Evolutionary conservation across 2,113 vertebrate genomes (phyloP).

Genomic region (Holacanthus passer): DNA sequence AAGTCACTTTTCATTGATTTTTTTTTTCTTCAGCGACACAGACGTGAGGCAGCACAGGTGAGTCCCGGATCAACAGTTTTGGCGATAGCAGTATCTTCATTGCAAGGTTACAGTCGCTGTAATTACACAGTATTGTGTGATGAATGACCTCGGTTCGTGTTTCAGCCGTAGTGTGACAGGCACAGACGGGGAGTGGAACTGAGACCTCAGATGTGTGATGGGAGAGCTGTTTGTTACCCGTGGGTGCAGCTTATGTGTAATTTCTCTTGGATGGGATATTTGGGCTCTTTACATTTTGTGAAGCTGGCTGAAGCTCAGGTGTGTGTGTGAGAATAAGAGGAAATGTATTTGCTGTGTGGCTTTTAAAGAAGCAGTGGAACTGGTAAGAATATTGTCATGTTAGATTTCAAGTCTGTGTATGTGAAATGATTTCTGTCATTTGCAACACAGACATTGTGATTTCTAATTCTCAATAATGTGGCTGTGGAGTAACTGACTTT

Average conservation of each 20-base stretch:
- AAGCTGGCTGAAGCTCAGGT: not conserved
- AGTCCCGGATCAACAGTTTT: constrained; percentile 38
- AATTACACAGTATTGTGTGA: constrained; percentile 51
- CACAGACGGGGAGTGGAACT: constrained; percentile 44
- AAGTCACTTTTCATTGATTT: constrained; percentile 76
- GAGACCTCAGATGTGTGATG: constrained; percentile 47
- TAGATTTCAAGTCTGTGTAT: not conserved
- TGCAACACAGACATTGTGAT: not conserved
- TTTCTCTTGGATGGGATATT: constrained; percentile 11
- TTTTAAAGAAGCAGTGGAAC: constrained; percentile 1
- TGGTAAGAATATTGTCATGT: constrained; percentile 24
- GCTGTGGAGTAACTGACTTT: not conserved
- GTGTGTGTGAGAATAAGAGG: not conserved
- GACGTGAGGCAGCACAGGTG: constrained; percentile 56
- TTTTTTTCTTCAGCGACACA: constrained; percentile 17
- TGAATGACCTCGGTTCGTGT: constrained; percentile 52
- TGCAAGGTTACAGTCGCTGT: constrained; percentile 26
- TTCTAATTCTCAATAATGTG: not conserved
- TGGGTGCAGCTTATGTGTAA: not conserved
- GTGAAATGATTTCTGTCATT: too few relatives aligned
- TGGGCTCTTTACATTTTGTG: constrained; percentile 1
- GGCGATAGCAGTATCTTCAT: constrained; percentile 31
- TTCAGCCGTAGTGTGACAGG: constrained; percentile 54
- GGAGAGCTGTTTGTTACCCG: constrained; percentile 36
- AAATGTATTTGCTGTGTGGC: not conserved